Conservation (phyloP, 2,888 invertebrate species). For the Cryptocheilus praepositus region DNA sequence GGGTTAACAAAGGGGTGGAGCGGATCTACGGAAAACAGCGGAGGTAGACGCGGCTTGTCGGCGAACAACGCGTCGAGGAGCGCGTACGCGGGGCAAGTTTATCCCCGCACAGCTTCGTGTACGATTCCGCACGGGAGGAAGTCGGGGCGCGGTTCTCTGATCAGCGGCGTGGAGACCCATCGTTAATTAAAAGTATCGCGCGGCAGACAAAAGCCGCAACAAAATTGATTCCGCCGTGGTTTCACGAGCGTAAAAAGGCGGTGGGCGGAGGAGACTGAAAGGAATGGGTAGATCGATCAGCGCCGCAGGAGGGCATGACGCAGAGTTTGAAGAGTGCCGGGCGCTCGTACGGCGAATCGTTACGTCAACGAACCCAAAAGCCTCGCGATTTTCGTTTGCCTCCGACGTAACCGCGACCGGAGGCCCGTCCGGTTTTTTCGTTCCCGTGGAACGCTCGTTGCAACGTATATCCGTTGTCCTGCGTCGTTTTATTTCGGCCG, state of each 20-base stretch:
- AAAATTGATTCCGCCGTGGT: slow-evolving; percentile 35
- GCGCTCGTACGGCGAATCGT: background rate
- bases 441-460: no score
- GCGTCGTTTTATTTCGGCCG: no score
- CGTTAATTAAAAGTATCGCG: slow-evolving; percentile 50
- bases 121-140: slow-evolving; percentile 10
- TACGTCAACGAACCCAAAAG: no score
- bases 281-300: background rate
- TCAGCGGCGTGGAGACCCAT: slow-evolving; percentile 1
- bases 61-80: no score
- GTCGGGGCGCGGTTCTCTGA: slow-evolving; percentile 33
- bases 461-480: no score
- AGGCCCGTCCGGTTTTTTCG: no score
- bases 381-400: no score
- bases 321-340: background rate
- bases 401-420: no score
- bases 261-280: background rate
- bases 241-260: background rate
- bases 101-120: slow-evolving; percentile 25
- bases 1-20: no score
- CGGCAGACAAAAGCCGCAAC: slow-evolving; percentile 32
- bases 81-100: slow-evolving; percentile 11
- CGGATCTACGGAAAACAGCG: no score
- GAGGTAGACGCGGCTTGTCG: no score
- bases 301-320: background rate